phyloP scores from a whole-genome alignment of 2,888 invertebrate genomes.

The Schizotus pectinicornis region DNA sequence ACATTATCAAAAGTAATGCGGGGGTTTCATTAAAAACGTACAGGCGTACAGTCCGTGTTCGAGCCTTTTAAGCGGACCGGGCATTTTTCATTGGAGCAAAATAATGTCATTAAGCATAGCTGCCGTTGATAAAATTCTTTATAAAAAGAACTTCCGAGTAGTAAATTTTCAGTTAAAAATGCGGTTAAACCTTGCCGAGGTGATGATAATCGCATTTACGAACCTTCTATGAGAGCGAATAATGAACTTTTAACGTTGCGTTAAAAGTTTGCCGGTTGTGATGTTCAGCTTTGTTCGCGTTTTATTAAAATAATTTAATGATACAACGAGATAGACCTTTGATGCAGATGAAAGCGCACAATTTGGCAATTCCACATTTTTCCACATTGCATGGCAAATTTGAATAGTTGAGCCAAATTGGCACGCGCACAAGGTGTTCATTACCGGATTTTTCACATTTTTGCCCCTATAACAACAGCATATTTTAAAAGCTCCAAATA shows the following conservation, averaged over 20 bases:
- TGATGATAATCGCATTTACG: constrained; percentile 25
- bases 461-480: too few relatives aligned
- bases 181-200: constrained; percentile 15
- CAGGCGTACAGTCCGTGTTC: background rate
- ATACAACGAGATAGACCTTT: constrained; percentile 11
- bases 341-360: background rate
- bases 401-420: background rate
- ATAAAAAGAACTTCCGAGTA: constrained; percentile 21
- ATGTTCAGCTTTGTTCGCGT: constrained; percentile 10
- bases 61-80: background rate
- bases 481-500: too few relatives aligned
- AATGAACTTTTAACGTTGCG: constrained; percentile 22
- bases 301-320: constrained; percentile 19
- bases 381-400: background rate
- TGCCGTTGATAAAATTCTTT: constrained; percentile 14
- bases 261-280: constrained; percentile 14
- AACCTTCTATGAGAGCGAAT: constrained; percentile 20
- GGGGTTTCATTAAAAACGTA: background rate
- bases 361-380: background rate
- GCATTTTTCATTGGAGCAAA: constrained; percentile 13
- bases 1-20: constrained; percentile 9
- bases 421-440: too few relatives aligned
- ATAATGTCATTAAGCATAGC: constrained; percentile 17
- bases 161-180: constrained; percentile 27
- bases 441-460: too few relatives aligned